Evolutionary conservation across 2,888 invertebrate species (phyloP), one percentile per base, ranked within the genome.

Genomic region (Antitype chi): DNA sequence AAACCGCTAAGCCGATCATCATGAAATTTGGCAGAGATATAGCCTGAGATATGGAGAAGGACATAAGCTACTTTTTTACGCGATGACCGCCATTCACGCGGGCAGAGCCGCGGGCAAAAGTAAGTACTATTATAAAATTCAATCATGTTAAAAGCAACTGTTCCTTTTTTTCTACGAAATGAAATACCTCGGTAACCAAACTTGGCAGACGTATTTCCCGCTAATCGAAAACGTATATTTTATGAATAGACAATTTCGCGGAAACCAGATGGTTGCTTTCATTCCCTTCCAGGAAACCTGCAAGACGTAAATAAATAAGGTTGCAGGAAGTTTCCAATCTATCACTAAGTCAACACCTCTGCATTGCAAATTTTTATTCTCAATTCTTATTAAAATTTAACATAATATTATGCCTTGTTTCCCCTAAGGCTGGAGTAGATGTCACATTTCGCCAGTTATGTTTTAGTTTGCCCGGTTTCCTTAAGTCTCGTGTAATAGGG

Each of bases 291-390:
- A 9, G 38, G 49, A 67, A 67, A 62, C 23, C 47, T 62, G 38
- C 72, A 74, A 53, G 15, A 52, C 68, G 17, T 79, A 47, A 69
- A 79, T 79, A 68, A 68, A 74, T 74, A 78, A 74, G 20, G 3
- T 57, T 59, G 25, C 68, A 43, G 52, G 28, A 63, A 73, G 17
- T 20, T 69, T 63, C 9, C 60, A 67, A 32, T 68, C 32, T 68
- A 67, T 57, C 60, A 63, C 67, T 49, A 20, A 20, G 23, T 66
- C 47, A 49, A 38, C 20, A 52, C 53, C 17, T 57, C 53, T 55
- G 60, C 28, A 72, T 2, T 28, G 62, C 28, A 52, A 73, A 62
- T 64, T 25, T 77, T 64, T 32, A 74, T 66, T 57, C 43, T 28
- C 17, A 28, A 23, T 55, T n/a, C 23, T 17, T 43, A 43, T 11